phyloP scores from a whole-genome alignment of 2,797 vertebrate genomes.

The Dendrocincla fuliginosa region DNA sequence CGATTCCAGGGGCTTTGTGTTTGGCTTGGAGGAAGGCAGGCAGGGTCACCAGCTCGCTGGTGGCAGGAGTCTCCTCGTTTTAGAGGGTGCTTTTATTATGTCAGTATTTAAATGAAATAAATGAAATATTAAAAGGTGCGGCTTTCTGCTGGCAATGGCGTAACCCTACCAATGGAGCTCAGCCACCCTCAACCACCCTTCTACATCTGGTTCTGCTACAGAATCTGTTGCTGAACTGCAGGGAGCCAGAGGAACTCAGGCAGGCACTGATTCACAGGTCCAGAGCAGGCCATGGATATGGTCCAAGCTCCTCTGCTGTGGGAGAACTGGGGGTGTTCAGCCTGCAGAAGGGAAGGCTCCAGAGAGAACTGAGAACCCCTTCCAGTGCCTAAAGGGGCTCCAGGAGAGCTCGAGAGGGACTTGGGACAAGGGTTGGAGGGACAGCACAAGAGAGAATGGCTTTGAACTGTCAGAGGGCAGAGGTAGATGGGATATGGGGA shows the following conservation, averaged over 20 bases:
- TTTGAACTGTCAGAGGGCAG: background rate
- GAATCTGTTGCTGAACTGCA: background rate
- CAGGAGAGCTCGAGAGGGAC: background rate
- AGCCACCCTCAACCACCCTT: background rate
- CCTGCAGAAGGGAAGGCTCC: background rate
- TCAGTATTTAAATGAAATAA: background rate
- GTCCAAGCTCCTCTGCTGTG: background rate
- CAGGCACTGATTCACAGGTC: background rate
- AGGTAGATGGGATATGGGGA: background rate
- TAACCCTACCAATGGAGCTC: background rate
- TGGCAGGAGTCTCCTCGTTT: background rate
- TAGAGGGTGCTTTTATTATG: background rate
- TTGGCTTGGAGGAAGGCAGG: background rate
- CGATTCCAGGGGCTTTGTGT: constrained; percentile 26
- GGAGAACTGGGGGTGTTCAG: background rate
- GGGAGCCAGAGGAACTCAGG: background rate
- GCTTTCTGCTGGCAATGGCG: background rate
- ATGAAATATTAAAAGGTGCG: background rate
- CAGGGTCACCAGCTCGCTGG: background rate
- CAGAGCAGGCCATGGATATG: background rate
- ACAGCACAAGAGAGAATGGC: background rate
- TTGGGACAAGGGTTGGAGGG: background rate
- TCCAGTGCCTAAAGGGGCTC: background rate
- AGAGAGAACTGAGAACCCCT: background rate
- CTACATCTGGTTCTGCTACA: background rate